Evolutionary conservation across 1,140 invertebrate genomes (phyloP), one percentile per base, ranked within the genome.

Genomic region (Colletes latitarsis): DNA sequence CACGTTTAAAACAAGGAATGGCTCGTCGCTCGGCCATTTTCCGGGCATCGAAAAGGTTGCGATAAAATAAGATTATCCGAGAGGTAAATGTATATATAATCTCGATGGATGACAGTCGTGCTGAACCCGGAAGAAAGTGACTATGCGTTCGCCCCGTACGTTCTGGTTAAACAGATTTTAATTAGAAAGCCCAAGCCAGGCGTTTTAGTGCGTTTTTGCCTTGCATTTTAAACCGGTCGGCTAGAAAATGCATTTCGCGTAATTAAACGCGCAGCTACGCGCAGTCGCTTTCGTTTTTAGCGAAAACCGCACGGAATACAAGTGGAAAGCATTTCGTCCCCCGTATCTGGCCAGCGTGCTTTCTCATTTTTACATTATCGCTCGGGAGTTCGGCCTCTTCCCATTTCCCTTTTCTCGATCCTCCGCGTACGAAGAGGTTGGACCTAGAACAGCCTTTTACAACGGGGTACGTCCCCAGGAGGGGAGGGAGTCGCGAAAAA

Each of bases 281-380:
- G 68, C 15, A 62, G 66, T 67, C 55, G 77, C 70, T 80, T 82
- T 83, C 70, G 71, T 66, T 81, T 81, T 75, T 81, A 83, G 77
- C 66, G 62, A 73, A 70, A 74, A 57, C 46, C 21, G 41, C 4
- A 55, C 43, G 53, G 8, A 14, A 73, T 64, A 46, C 66, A 52
- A 57, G 49, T 62, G 49, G 72, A 83, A 76, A 83, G 78, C 77
- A 78, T 82, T 82, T 72, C 63, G 69, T 80, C 39, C 66, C 76
- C 62, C 62, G 64, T 77, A 30, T 80, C 64, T 70, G 66, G 73
- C 57, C 49, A 49, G 64, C 21, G 58, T n/a, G 57, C 49, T 71
- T 58, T 72, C 68, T 72, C 76, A 67, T 72, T 72, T 82, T 82
- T 79, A 79, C 69, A 67, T 78, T 77, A 77, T 77, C 67, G 66